Evolutionary conservation across 2,113 vertebrate species (phyloP).

Genomic region (Oryzias celebensis): DNA sequence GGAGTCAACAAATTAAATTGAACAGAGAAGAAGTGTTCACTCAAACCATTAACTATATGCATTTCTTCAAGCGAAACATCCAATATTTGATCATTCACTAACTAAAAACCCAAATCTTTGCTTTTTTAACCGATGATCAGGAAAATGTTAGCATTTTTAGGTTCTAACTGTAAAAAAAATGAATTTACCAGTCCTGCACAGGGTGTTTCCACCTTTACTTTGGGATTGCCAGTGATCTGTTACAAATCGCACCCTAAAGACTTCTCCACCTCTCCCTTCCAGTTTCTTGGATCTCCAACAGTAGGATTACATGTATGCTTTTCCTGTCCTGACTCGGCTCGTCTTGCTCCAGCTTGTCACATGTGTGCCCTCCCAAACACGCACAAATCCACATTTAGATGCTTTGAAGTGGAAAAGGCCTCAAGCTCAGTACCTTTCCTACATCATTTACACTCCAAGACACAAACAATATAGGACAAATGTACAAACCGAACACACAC

Average conservation of each 20-base stretch:
- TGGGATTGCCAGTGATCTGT: neutral
- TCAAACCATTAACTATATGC: constrained; percentile 14
- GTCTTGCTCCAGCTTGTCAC: constrained; percentile 67
- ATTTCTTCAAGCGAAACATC: neutral
- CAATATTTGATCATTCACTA: neutral
- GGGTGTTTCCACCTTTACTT: constrained; percentile 22
- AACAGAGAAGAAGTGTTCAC: constrained; percentile 1
- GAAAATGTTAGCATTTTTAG: no score
- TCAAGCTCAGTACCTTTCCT: constrained; percentile 67
- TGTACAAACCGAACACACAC: constrained; percentile 6
- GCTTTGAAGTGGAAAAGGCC: constrained; percentile 73
- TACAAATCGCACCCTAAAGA: neutral
- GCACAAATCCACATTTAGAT: constrained; percentile 54
- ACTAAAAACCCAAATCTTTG: no score
- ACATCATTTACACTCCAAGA: constrained; percentile 66
- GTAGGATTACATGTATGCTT: constrained; percentile 47
- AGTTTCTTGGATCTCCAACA: constrained; percentile 23
- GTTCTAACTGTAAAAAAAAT: no score
- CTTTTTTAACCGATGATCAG: no score
- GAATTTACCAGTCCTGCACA: no score
- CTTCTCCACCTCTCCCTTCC: constrained; percentile 8
- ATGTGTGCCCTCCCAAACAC: constrained; percentile 43
- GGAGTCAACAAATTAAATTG: constrained; percentile 40
- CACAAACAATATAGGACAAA: constrained; percentile 52
- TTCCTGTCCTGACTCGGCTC: constrained; percentile 39